Evolutionary conservation across 2,888 invertebrate species (phyloP).

Genomic region (Rhamnusium bicolor): DNA sequence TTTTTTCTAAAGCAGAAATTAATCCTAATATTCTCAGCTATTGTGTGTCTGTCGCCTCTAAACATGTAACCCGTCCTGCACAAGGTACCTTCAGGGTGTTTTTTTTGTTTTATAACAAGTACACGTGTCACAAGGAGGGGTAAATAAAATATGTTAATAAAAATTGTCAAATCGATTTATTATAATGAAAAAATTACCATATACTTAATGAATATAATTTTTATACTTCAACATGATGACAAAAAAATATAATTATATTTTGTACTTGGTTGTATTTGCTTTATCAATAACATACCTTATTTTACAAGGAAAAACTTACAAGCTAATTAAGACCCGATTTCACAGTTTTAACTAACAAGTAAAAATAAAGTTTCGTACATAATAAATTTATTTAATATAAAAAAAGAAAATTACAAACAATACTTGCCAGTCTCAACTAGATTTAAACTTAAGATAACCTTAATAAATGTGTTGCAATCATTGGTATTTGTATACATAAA

Average conservation of each 20-base stretch:
- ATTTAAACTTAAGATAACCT: neutral
- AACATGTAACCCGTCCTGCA: no score
- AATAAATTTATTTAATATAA: neutral
- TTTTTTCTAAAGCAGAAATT: no score
- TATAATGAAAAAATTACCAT: neutral
- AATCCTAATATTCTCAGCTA: no score
- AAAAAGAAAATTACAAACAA: neutral
- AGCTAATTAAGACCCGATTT: slow-evolving; percentile 2
- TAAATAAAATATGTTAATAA: neutral
- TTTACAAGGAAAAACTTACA: neutral
- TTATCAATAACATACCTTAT: neutral
- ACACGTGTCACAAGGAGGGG: no score
- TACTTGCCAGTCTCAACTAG: neutral
- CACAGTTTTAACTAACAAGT: neutral
- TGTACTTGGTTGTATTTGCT: slow-evolving; percentile 9
- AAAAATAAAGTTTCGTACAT: neutral
- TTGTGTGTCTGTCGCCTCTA: no score
- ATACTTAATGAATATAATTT: neutral
- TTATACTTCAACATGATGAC: neutral
- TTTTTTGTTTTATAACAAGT: no score
- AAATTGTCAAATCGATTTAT: neutral
- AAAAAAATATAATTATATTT: slow-evolving; percentile 13
- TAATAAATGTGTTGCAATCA: neutral
- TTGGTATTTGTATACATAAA: neutral
- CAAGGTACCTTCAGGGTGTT: no score